phyloP scores from a whole-genome alignment of 2,797 vertebrate species.

The Sebastes elongatus region DNA sequence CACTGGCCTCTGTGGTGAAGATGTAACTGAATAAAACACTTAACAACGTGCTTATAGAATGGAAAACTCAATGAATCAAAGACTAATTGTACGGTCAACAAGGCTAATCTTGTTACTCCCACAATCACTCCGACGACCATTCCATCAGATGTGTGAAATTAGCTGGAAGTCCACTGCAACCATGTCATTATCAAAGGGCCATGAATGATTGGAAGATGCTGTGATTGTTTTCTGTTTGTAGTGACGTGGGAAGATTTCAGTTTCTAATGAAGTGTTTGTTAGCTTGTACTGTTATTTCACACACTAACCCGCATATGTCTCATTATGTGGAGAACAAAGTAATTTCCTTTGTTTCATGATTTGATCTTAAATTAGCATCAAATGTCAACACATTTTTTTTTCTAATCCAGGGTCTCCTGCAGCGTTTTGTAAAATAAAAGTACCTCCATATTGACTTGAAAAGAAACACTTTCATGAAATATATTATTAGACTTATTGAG shows the following conservation, averaged over 20 bases:
- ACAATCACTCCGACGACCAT: conserved; percentile 32
- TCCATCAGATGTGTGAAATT: conserved; percentile 36
- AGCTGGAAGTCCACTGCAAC: conserved; percentile 24
- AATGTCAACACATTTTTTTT: background rate
- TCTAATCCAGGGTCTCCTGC: background rate
- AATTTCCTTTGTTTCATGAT: background rate
- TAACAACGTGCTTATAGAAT: background rate
- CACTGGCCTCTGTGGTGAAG: background rate
- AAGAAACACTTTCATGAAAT: background rate
- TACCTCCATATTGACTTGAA: too few relatives aligned
- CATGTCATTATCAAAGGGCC: conserved; percentile 17
- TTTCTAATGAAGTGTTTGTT: conserved; percentile 16
- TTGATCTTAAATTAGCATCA: background rate
- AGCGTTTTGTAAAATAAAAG: background rate
- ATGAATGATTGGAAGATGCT: conserved; percentile 22
- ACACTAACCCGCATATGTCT: conserved; percentile 16
- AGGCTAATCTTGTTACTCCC: conserved; percentile 27
- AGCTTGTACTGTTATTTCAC: conserved; percentile 4
- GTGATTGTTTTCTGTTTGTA: conserved; percentile 31
- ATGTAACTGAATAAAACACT: conserved; percentile 10
- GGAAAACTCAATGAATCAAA: background rate
- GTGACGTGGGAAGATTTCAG: conserved; percentile 16
- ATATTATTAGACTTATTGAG: background rate
- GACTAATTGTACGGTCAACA: conserved; percentile 3
- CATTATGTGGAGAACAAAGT: conserved; percentile 18